Evolutionary conservation across 2,797 vertebrate genomes (phyloP), one percentile per base, ranked within the genome.

Genomic region (Acrossocheilus wenchowensis): DNA sequence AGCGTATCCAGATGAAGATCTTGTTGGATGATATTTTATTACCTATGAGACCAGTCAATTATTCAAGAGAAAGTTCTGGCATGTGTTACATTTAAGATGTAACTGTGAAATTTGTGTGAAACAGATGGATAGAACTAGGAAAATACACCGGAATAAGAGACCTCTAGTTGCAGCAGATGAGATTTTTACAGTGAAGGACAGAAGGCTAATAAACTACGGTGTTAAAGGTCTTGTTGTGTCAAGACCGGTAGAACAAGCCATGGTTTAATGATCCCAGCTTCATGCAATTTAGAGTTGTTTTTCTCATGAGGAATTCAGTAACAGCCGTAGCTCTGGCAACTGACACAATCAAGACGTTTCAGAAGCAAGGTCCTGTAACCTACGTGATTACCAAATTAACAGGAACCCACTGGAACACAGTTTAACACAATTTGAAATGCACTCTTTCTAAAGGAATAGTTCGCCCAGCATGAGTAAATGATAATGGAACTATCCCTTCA

Each of bases 181-280:
- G 21, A 54, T 39, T 71, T 74, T 78, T 19, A 77, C 12, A 62
- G 43, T 34, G 30, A 8, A 77, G 17, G 62, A 74, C 52, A 72
- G 23, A 71, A 83, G 12, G 78, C 66, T 82, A 64, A 84, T 78
- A 78, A 66, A 85, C 62, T 60, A 30, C 30, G 10, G 36, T 26
- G 4, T 69, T 75, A 83, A 81, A 77, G n/a, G 36, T 74, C 36
- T 41, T 82, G 66, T 72, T 66, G 30, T 66, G 6, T 68, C 64
- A 36, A 36, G 15, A 68, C 15, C 19, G 64, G 64, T 68, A 68
- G 64, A 68, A 68, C 30, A 34, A 68, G 30, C 64, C 30, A 9
- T 68, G 30, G 17, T 84, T 81, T 84, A 86, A 87, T 75, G 74
- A 79, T 79, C 57, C 11, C 39, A 6, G 26, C 41, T 34, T 82